These are phyloP conservation scores for Dynastes grantii DNA, from an alignment of 2,888 invertebrate genomes.

Conservation along the genomic window DNA sequence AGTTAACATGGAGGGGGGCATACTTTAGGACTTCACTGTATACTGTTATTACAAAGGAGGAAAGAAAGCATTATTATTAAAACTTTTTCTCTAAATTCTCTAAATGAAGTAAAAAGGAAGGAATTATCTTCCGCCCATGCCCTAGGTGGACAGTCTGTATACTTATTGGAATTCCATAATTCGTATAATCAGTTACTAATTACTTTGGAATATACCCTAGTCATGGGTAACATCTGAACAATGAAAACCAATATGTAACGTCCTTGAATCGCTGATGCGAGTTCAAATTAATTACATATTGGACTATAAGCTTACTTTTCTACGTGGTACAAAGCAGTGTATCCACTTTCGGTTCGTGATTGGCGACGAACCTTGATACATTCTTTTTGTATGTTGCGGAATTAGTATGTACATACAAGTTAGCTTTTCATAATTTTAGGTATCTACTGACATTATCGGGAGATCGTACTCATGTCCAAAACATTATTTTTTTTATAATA, in stretches of 20 bases:
- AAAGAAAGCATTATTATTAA: too few relatives aligned
- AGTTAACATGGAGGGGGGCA: too few relatives aligned
- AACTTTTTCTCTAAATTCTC: too few relatives aligned
- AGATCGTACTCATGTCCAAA: neutral
- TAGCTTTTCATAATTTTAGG: neutral
- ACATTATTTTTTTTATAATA: conserved; percentile 10
- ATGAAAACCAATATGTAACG: conserved; percentile 50
- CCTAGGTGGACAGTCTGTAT: neutral
- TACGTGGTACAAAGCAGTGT: neutral
- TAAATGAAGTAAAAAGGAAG: too few relatives aligned
- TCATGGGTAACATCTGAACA: conserved; percentile 51
- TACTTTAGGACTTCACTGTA: too few relatives aligned
- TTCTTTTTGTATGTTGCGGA: neutral
- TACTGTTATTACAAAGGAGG: too few relatives aligned
- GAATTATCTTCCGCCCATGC: too few relatives aligned
- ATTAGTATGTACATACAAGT: neutral
- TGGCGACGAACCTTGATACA: conserved; percentile 14
- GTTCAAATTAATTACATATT: conserved; percentile 49
- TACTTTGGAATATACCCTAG: conserved; percentile 1
- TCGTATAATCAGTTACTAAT: neutral
- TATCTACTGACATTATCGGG: conserved; percentile 4
- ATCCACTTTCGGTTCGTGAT: conserved; percentile 21
- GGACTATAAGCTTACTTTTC: neutral
- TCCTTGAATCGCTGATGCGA: conserved; percentile 46
- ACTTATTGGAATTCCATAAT: neutral